phyloP scores from a whole-genome alignment of 2,888 invertebrate species.

The Phengaris arion region DNA sequence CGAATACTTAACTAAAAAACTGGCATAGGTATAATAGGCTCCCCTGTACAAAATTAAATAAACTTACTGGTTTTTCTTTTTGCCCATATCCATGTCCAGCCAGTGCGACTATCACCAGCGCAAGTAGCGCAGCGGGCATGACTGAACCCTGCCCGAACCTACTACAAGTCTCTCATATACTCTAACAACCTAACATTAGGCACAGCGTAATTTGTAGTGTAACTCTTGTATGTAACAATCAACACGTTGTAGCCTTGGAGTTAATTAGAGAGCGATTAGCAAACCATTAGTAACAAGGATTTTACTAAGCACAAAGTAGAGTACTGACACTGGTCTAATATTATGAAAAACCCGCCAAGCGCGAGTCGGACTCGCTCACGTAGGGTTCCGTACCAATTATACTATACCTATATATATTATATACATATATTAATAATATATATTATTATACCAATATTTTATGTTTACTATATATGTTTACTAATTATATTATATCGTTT shows the following conservation, averaged over 20 bases:
- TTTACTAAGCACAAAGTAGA: neutral
- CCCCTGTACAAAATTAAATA: neutral
- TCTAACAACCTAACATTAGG: constrained; percentile 8
- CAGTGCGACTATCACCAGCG: constrained; percentile 50
- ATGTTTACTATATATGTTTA: too few species aligned
- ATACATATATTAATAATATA: too few species aligned
- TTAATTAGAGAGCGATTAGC: constrained; percentile 1
- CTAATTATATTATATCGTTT: too few species aligned
- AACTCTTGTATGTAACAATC: neutral
- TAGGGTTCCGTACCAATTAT: too few species aligned
- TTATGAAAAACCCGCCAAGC: too few species aligned
- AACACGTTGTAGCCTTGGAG: neutral
- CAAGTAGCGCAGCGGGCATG: constrained; percentile 57
- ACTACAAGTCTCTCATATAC: neutral
- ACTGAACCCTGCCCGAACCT: constrained; percentile 46
- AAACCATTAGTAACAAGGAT: neutral
- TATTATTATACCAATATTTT: too few species aligned
- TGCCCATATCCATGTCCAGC: constrained; percentile 49
- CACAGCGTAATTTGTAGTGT: neutral
- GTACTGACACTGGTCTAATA: too few species aligned
- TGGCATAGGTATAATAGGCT: too few species aligned
- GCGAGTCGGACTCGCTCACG: too few species aligned
- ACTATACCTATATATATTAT: too few species aligned
- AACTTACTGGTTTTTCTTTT: constrained; percentile 64
- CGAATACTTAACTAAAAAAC: too few species aligned